Base-by-base conservation (phyloP, 2,113 vertebrate species). In the Ellobius talpinus region DNA sequence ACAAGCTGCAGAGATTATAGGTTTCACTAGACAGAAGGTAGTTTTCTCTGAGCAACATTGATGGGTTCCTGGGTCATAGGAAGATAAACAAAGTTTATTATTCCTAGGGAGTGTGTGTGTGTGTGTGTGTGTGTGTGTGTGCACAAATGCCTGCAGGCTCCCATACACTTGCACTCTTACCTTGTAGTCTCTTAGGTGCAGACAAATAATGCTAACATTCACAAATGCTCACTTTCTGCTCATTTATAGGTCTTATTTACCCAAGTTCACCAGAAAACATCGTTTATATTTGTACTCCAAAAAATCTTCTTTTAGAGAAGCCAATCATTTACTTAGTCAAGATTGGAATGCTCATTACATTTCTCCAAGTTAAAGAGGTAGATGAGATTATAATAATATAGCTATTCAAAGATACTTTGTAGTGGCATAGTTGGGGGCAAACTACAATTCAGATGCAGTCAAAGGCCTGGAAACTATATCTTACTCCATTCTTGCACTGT, bases 1-100 rank as follows among this genome's bases (percentile, higher is more conserved):
- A 95, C 36, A 97, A 68, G 76, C 87, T 82, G 19, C 73, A 63
- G 92, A 72, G 87, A 97, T 97, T 82, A 97, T 36, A 94, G 72
- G 24, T 78, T 94, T 96, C 66, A 66, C 42, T 95, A 87, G 68
- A 84, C 13, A 33, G 65, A 93, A 96, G 73, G 0, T 0, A 23
- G 77, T 93, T 58, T 90, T 93, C 65, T 94, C 93, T 93, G 78
- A 92, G 87, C 77, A 90, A 91, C 84, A 95, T 21, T 96, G 29
- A 68, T 92, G 87, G 97, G 0, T 3, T 95, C 87, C 42, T 96
- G 29, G 36, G 86, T 93, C 91, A 94, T 26, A 94, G 79, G 33
- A 96, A 92, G 87, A 66, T 82, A 94, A 72, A 84, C 45, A 79
- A 74, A 96, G 65, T 21, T 42, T 63, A 55, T 1, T 77, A n/a